Percentiles rank a stretch among this genome's conserved stretches.
phyloP scores from a whole-genome alignment of 2,113 vertebrate genomes.

The Machaerirhynchus nigripectus region DNA sequence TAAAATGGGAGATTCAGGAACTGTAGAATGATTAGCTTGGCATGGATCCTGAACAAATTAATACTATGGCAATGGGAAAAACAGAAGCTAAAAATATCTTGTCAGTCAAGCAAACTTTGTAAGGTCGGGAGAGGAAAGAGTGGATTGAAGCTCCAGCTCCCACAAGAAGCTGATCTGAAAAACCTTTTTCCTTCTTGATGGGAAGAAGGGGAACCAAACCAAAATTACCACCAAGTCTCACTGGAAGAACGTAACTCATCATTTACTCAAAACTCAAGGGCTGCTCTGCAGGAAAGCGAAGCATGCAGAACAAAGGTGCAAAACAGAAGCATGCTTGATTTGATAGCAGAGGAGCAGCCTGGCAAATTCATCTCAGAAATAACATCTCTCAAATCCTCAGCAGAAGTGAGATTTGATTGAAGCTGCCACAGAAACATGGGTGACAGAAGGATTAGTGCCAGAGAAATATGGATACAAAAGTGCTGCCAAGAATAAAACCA shows the following conservation, averaged over 20 bases:
- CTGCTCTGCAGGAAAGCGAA: background rate
- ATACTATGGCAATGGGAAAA: slow-evolving; percentile 25
- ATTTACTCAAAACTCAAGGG: background rate
- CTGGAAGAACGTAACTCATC: background rate
- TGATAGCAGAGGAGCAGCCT: background rate
- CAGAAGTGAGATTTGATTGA: background rate
- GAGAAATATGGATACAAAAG: background rate
- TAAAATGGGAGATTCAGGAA: slow-evolving; percentile 35
- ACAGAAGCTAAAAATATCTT: slow-evolving; percentile 44
- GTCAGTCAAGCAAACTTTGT: background rate
- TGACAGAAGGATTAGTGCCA: background rate
- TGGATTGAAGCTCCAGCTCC: background rate
- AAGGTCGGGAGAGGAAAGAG: slow-evolving; percentile 2
- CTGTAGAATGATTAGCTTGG: slow-evolving; percentile 7
- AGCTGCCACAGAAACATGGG: background rate
- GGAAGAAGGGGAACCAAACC: background rate
- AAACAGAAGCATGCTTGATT: background rate
- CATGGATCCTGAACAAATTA: background rate
- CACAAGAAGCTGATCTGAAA: background rate
- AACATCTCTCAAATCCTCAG: background rate
- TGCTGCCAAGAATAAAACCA: background rate
- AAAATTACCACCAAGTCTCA: background rate
- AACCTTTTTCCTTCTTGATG: background rate
- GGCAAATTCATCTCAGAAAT: background rate
- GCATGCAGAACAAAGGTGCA: background rate